Evolutionary conservation across 2,113 vertebrate genomes (phyloP).

Genomic region (Acanthochromis polyacanthus): DNA sequence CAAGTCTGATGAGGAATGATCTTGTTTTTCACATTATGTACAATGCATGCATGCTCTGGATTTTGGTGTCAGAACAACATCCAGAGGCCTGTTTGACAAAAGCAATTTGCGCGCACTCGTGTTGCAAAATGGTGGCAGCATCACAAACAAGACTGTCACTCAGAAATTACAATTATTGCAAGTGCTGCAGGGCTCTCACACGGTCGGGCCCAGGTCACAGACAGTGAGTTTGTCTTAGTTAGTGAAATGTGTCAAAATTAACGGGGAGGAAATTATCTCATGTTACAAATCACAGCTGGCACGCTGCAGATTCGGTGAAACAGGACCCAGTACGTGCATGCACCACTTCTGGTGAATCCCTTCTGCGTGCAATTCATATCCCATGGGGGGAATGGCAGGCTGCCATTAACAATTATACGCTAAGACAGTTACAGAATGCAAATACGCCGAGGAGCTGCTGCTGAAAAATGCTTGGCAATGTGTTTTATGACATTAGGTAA

Average conservation of each 20-base stretch:
- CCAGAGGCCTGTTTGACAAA: conserved; percentile 7
- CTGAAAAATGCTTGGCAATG: not conserved
- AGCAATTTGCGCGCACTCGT: conserved; percentile 11
- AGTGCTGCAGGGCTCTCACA: not conserved
- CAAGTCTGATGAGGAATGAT: conserved; percentile 2
- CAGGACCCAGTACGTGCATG: conserved; percentile 4
- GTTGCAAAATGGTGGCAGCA: conserved; percentile 18
- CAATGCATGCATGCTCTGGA: not conserved
- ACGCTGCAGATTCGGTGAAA: conserved; percentile 39
- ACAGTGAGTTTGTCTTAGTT: conserved; percentile 15
- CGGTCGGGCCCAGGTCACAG: not conserved
- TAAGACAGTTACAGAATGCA: conserved; percentile 5
- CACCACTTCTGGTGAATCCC: conserved; percentile 38
- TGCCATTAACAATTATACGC: conserved; percentile 32
- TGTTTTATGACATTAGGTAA: not conserved
- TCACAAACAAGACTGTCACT: not conserved
- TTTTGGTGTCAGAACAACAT: conserved; percentile 9
- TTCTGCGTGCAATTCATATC: conserved; percentile 39
- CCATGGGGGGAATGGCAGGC: conserved; percentile 11
- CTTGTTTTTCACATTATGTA: not conserved
- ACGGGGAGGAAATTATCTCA: conserved; percentile 31
- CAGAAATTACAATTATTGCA: conserved; percentile 2
- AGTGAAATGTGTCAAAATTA: conserved; percentile 41
- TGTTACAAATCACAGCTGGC: conserved; percentile 35
- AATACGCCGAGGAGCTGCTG: conserved; percentile 1